These are phyloP conservation scores for Hipposideros armiger DNA, from an alignment of 2,113 vertebrate genomes.

Conservation along the genomic window DNA sequence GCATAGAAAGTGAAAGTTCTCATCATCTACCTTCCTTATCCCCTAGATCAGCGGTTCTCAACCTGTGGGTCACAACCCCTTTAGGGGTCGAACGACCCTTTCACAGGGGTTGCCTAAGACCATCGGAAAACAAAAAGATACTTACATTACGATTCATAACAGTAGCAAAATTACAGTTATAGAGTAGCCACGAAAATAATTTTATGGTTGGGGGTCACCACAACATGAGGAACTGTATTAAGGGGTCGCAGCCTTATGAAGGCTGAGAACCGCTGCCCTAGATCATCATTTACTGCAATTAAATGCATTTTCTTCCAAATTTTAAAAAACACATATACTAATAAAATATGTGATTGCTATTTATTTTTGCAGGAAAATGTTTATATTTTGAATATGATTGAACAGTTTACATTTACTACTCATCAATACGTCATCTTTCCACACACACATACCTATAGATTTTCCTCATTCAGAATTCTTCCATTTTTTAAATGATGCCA, in stretches of 20 bases:
- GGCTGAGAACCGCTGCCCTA: neutral
- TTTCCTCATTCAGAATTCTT: constrained; percentile 14
- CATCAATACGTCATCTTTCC: neutral
- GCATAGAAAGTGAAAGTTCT: neutral
- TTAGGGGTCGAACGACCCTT: too few relatives aligned
- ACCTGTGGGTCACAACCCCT: too few relatives aligned
- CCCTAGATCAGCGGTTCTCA: neutral
- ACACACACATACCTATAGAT: neutral
- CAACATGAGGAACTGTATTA: too few relatives aligned
- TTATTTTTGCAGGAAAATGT: constrained; percentile 20
- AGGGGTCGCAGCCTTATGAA: too few relatives aligned
- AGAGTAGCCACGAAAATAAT: too few relatives aligned
- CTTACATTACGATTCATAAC: too few relatives aligned
- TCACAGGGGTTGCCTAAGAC: too few relatives aligned
- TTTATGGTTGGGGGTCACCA: too few relatives aligned
- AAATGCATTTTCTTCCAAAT: neutral
- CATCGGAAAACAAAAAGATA: too few relatives aligned
- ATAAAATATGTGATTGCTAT: neutral
- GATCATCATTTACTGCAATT: neutral
- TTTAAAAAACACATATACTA: neutral
- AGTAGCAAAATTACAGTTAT: too few relatives aligned
- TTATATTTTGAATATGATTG: constrained; percentile 6
- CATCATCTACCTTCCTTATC: neutral
- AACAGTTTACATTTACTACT: constrained; percentile 19
- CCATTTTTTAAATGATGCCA: neutral